Conservation (phyloP, 2,113 vertebrate species). For the Ornithorhynchus anatinus region DNA sequence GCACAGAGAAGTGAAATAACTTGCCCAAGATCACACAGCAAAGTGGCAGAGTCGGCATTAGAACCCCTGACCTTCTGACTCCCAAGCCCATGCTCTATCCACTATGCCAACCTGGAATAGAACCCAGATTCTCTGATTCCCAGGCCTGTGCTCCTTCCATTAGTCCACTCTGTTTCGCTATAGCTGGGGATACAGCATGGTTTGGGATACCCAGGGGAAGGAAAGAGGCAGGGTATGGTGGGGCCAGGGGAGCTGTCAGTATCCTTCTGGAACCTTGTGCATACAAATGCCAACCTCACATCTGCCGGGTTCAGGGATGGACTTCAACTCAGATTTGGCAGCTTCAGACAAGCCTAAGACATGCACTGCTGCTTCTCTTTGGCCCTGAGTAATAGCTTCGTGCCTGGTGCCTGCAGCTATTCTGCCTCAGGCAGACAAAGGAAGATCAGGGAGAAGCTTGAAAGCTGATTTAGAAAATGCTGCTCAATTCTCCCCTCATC, state of each 20-base stretch:
- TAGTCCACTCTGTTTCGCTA: too few species aligned
- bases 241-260: conserved; percentile 6
- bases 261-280: not conserved
- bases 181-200: too few species aligned
- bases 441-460: not conserved
- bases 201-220: too few species aligned
- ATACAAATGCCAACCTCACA: not conserved
- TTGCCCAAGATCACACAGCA: too few species aligned
- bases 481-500: not conserved
- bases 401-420: not conserved
- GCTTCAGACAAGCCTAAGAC: not conserved
- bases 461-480: not conserved
- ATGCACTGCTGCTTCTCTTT: not conserved
- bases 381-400: not conserved
- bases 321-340: conserved; percentile 16
- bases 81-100: too few species aligned
- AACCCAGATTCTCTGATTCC: too few species aligned
- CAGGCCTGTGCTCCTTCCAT: too few species aligned
- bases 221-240: too few species aligned
- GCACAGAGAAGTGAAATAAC: too few species aligned
- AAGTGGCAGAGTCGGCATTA: too few species aligned
- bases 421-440: not conserved
- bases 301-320: not conserved
- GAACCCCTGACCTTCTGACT: too few species aligned
- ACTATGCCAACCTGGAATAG: too few species aligned